These are phyloP conservation scores for Megaceryle torquata DNA, from an alignment of 2,113 vertebrate species.

Conservation along the genomic window DNA sequence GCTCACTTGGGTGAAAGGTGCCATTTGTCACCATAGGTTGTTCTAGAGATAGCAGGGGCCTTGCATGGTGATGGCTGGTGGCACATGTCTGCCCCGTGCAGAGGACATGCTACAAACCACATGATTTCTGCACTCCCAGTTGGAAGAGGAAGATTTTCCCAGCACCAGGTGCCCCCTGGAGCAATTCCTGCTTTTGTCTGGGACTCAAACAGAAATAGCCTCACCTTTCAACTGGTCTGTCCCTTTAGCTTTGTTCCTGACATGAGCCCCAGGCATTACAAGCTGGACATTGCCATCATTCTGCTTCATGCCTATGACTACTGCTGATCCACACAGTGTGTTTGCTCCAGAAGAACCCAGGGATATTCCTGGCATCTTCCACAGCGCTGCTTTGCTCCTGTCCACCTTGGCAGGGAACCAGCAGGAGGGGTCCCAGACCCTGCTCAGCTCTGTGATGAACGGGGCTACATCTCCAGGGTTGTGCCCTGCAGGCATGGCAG, in stretches of 20 bases:
- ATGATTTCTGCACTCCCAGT: background rate
- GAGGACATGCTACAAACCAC: background rate
- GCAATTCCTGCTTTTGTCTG: background rate
- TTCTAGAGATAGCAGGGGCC: too few species aligned
- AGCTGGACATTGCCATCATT: background rate
- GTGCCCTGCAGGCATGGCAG: background rate
- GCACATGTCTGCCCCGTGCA: background rate
- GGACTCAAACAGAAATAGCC: background rate
- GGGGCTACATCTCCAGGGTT: background rate
- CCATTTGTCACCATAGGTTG: background rate
- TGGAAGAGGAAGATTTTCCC: background rate
- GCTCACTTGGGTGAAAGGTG: background rate
- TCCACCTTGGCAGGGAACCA: fast-evolving
- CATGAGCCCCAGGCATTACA: background rate
- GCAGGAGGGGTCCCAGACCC: background rate
- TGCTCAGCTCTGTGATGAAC: background rate
- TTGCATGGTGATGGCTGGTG: background rate
- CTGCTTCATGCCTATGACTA: fast-evolving
- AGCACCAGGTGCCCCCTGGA: background rate
- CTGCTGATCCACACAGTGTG: background rate
- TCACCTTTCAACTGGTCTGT: background rate
- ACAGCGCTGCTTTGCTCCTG: background rate
- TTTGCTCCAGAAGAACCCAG: background rate
- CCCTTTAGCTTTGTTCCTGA: background rate
- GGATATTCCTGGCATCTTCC: background rate